phyloP scores from a whole-genome alignment of 2,113 vertebrate species.

The Madoqua kirkii region DNA sequence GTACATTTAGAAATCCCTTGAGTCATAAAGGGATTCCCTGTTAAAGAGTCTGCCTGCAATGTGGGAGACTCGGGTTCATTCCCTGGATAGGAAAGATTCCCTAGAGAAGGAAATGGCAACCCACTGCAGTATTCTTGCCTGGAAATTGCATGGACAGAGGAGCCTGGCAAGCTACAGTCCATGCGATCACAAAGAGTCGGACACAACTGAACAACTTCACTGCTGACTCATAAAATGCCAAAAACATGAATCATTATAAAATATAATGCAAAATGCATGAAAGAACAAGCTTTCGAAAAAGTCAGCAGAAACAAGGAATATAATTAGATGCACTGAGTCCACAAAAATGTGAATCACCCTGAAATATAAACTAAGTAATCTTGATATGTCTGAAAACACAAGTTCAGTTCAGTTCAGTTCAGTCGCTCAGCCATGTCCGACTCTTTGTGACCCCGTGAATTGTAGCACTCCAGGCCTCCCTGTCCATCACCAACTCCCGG shows the following conservation, averaged over 20 bases:
- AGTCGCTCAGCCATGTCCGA: rapidly evolving
- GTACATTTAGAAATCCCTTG: neutral
- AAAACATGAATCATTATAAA: neutral
- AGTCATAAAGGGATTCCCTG: neutral
- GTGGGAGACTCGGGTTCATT: rapidly evolving
- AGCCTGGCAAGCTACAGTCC: neutral
- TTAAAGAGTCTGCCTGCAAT: neutral
- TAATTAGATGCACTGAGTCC: neutral
- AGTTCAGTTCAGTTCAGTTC: too few relatives aligned
- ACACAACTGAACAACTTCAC: neutral
- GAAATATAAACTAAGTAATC: neutral
- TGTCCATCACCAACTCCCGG: too few relatives aligned
- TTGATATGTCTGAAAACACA: neutral
- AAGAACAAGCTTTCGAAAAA: neutral
- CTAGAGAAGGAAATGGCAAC: neutral
- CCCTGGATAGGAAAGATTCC: neutral
- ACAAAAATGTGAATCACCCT: neutral
- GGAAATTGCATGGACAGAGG: neutral
- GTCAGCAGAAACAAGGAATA: conserved; percentile 15
- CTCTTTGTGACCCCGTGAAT: too few relatives aligned
- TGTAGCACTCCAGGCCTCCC: too few relatives aligned
- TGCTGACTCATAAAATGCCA: conserved; percentile 15
- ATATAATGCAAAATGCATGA: conserved; percentile 7
- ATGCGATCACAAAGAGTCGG: neutral
- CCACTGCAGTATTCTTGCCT: neutral